A percentile compares a stretch with the other conserved stretches of the same genome.
Conservation (phyloP, 2,113 vertebrate species). For the Papio anubis region DNA sequence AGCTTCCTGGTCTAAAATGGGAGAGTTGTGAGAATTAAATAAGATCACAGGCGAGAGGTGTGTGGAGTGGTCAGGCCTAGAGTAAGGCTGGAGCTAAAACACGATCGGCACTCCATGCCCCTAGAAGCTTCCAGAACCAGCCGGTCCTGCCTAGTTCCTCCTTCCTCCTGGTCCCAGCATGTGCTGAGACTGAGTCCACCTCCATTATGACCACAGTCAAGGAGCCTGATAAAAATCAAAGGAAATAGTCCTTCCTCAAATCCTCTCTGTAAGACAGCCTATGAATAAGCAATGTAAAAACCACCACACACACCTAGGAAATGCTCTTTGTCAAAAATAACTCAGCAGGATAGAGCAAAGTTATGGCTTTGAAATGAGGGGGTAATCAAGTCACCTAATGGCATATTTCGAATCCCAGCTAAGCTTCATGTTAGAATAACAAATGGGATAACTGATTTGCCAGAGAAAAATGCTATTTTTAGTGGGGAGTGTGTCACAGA, state of each 20-base stretch:
- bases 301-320: neutral
- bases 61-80: neutral
- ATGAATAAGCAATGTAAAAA: neutral
- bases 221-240: neutral
- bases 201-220: neutral
- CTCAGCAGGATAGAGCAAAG: neutral
- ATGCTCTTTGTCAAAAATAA: neutral
- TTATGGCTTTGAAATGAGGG: neutral
- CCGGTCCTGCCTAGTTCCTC: neutral
- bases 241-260: neutral
- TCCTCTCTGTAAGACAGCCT: neutral
- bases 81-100: neutral
- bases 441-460: neutral
- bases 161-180: neutral
- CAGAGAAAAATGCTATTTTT: slow-evolving; percentile 12
- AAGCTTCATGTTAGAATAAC: neutral
- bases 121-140: neutral
- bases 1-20: neutral
- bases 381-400: neutral
- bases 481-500: neutral
- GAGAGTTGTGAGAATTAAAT: neutral
- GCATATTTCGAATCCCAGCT: neutral
- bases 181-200: neutral
- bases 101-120: rapidly evolving
- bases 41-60: neutral